Evolutionary conservation across 1,140 invertebrate species (phyloP).

Genomic region (Drosophila truncata): DNA sequence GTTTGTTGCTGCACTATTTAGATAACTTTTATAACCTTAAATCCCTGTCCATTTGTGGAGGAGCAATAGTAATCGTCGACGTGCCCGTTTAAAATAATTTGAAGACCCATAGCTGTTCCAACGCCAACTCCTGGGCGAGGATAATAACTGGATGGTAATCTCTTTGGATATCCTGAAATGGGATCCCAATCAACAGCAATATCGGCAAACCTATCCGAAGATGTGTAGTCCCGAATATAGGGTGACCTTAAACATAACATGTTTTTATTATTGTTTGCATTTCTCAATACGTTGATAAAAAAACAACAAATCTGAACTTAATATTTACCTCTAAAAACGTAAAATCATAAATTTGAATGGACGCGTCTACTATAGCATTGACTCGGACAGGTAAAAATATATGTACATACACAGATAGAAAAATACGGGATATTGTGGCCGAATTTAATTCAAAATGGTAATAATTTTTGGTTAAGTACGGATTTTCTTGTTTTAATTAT

Average conservation of each 20-base stretch:
- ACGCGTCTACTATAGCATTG: background rate
- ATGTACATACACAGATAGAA: background rate
- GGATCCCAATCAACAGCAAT: conserved; percentile 89
- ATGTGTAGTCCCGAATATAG: conserved; percentile 63
- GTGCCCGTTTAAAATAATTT: conserved; percentile 89
- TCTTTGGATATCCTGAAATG: conserved; percentile 63
- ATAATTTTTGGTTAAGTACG: too few relatives aligned
- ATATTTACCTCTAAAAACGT: too few relatives aligned
- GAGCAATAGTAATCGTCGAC: conserved; percentile 91
- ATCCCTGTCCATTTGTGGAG: conserved; percentile 91
- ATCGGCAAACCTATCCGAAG: conserved; percentile 56
- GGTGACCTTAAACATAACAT: conserved; percentile 8
- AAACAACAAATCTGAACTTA: too few relatives aligned
- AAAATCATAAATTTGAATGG: too few relatives aligned
- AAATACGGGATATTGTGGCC: too few relatives aligned
- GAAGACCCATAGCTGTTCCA: conserved; percentile 89
- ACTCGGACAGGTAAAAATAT: background rate
- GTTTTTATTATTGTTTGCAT: background rate
- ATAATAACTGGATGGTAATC: conserved; percentile 63
- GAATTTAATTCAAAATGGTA: too few relatives aligned
- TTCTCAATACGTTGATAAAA: background rate
- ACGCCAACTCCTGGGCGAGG: conserved; percentile 85
- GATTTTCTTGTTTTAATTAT: too few relatives aligned
- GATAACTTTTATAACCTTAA: conserved; percentile 87
- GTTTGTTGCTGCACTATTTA: background rate